Base-by-base conservation (phyloP, 2,113 vertebrate species). In the Rhadina sibilatrix region DNA sequence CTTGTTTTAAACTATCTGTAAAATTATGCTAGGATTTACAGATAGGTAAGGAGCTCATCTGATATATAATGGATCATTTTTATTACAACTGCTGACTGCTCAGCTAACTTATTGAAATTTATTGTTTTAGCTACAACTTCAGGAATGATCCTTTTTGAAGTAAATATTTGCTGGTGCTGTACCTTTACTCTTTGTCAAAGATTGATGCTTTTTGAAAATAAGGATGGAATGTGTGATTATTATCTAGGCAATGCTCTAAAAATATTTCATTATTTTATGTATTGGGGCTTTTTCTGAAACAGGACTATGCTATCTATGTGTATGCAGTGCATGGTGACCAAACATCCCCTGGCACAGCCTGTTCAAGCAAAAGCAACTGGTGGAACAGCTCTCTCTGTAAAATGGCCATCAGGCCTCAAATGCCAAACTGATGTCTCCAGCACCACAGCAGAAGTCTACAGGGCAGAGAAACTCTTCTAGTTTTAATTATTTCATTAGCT, bases 1-100 rank as follows among this genome's bases (percentile, higher is more conserved):
- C 23, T 66, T 79, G 12, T 52, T 69, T 86, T 59, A 65, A 81
- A 81, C 27, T 19, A 28, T 53, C 24, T 16, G 28, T 52, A 60
- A 86, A 88, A 86, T 71, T 52, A 42, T 24, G 4, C 22, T 75
- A 54, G 5, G 14, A 75, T 60, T 35, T 66, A 56, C 33, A 13
- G 47, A 57, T 4, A 54, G 38, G 27, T 27, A 47, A 63, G 16
- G 12, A 69, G 3, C 28, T 81, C 57, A 28, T 28, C 44, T 37
- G 17, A 69, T 6, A 76, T n/a, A 33, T 0, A 2, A 38, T 6
- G 15, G 40, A 38, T 15, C 0, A 1, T 35, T 31, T 60, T 83
- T 37, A 85, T 17, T 63, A 83, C 8, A 11, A 37, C 27, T 80
- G 37, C 31, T 46, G n/a, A 86, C 53, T 86, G 21, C 47, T 68